These are phyloP conservation scores for Timandra comae DNA, from an alignment of 2,888 invertebrate genomes.

Conservation along the genomic window DNA sequence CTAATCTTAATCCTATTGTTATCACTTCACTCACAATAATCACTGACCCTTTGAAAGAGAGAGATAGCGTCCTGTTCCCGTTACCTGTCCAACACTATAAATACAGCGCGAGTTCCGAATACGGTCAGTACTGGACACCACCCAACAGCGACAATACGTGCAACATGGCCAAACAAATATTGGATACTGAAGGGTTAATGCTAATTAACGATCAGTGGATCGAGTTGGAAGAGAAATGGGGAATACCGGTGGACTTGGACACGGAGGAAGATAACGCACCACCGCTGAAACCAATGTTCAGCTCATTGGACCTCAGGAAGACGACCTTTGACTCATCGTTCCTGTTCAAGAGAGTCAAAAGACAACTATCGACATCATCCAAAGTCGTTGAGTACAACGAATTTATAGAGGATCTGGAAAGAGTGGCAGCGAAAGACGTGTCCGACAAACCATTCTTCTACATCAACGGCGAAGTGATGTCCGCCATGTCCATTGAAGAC, in stretches of 20 bases:
- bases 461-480: slow-evolving; percentile 51
- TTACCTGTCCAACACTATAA: too few relatives aligned
- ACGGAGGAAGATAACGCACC: slow-evolving; percentile 44
- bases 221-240: slow-evolving; percentile 58
- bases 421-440: slow-evolving; percentile 19
- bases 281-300: slow-evolving; percentile 39
- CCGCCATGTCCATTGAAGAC: slow-evolving; percentile 55
- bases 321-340: slow-evolving; percentile 61
- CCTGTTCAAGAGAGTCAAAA: slow-evolving; percentile 32
- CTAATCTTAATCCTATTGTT: too few relatives aligned
- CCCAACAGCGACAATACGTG: too few relatives aligned
- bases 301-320: slow-evolving; percentile 45
- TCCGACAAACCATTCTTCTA: slow-evolving; percentile 43
- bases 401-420: slow-evolving; percentile 46
- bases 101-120: too few relatives aligned
- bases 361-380: slow-evolving; percentile 21
- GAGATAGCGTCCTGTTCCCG: too few relatives aligned
- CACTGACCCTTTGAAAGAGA: too few relatives aligned
- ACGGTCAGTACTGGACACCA: too few relatives aligned
- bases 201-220: slow-evolving; percentile 59
- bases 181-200: slow-evolving; percentile 48
- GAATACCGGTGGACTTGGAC: slow-evolving; percentile 56
- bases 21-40: too few relatives aligned
- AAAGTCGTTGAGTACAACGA: slow-evolving; percentile 47
- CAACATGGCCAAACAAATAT: slow-evolving; percentile 23